Base-by-base conservation (phyloP, 2,797 vertebrate genomes). In the Cuniculus paca region DNA sequence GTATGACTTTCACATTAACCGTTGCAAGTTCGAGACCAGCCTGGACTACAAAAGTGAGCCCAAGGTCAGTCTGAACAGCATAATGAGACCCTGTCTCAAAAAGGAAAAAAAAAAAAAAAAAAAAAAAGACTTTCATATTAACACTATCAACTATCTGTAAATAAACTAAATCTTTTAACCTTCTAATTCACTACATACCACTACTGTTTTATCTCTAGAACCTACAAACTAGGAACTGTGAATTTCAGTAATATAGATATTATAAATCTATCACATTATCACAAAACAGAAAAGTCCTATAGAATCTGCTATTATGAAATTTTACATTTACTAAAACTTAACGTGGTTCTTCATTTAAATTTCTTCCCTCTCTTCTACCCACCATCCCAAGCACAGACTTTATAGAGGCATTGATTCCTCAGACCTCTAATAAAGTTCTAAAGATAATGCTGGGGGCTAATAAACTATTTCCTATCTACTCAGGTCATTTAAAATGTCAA, bases 171-270 rank as follows among this genome's bases (percentile, higher is more conserved):
- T 77, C 2, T 80, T 54, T 56, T 78, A 78, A 50, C 16, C 28
- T 78, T 78, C 48, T 77, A 50, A 50, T 34, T 77, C 28, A 50
- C 16, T 50, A 77, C 28, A 22, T n/a, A 52, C 17, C 52, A 16
- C 75, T 77, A 74, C 24, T 75, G 16, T 77, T 52, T 78, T 50
- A 31, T 78, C 75, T n/a, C 48, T 50, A 78, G 48, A 48, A 34
- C 28, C 74, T 77, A 77, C 48, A 52, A 52, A 72, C 52, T 81
- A 81, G 68, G 11, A 86, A 58, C 7, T 72, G 28, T 89, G 17
- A 91, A 52, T 94, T 89, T 70, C 63, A 82, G n/a, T 82, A 94
- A 86, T 42, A 75, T 28, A 34, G n/a, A 85, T 54, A 75, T 72
- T 78, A 56, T 50, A 72, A 79, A 88, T 86, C 72, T 90, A 96